These are phyloP conservation scores for Apus apus DNA, from an alignment of 2,113 vertebrate genomes.

Conservation along the genomic window DNA sequence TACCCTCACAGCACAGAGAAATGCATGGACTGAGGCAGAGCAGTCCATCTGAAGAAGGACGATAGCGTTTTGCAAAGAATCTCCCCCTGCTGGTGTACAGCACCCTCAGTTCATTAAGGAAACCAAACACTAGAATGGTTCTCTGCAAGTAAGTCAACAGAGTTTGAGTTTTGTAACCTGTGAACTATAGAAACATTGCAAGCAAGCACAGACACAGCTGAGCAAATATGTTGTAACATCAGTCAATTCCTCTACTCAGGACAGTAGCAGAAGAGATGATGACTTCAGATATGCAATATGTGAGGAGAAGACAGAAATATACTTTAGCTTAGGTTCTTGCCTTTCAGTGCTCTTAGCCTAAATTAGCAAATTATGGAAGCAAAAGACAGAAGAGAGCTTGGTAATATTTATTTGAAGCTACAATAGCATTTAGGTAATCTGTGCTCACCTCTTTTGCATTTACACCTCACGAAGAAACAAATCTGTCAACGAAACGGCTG, in stretches of 20 bases:
- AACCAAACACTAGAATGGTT: not conserved
- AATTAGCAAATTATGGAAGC: not conserved
- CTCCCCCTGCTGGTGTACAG: not conserved
- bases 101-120: not conserved
- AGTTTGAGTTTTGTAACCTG: not conserved
- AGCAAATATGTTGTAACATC: not conserved
- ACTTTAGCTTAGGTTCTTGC: not conserved
- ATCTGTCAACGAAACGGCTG: not conserved
- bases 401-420: not conserved
- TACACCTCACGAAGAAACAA: conserved; percentile 4
- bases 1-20: not conserved
- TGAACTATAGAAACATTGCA: not conserved
- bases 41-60: not conserved
- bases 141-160: not conserved
- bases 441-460: not conserved
- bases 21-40: not conserved
- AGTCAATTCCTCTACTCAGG: not conserved
- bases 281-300: not conserved
- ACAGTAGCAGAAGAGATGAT: not conserved
- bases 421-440: not conserved
- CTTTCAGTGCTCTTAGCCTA: not conserved
- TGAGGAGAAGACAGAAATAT: not conserved
- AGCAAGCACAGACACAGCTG: not conserved
- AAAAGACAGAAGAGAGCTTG: not conserved
- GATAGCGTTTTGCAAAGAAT: not conserved